Base-by-base conservation (phyloP, 1,140 invertebrate genomes). In the Drosophila asahinai region DNA sequence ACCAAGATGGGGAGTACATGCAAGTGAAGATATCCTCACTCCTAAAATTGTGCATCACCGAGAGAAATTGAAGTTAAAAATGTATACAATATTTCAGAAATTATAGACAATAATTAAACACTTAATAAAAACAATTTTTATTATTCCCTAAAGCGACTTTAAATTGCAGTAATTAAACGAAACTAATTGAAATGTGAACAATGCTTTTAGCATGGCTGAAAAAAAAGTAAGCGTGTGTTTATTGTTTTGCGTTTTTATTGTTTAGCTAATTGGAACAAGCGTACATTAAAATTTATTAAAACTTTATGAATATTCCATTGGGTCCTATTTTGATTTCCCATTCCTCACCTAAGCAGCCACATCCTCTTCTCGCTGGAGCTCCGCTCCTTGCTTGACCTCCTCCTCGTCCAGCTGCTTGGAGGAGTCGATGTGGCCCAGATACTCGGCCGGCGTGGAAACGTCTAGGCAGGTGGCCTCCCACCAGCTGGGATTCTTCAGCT, bases 371-470 rank as follows among this genome's bases (percentile, higher is more conserved):
- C 25, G 27, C 27, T 55, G 49, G 0, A 27, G 14, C 15, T 55
- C 40, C 63, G n/a, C 7, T 0, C 15, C 17, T 7, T 22, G 14
- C 38, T 74, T 64, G 5, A 36, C 30, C 33, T 64, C 48, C 42
- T 76, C 80, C 5, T 83, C 76, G 5, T 59, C 62, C 17, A 63
- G 11, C 19, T 73, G 54, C 2, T 52, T 40, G 3, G 68, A 27
- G 3, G 72, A 67, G 2, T 83, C 80, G 1, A 87, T 73, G 8
- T 86, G 67, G 2, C 66, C 83, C 15, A 87, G 38, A 62, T 51
- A 80, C 45, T 63, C 42, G 0, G 83, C 60, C 1, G 80, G 75
- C 17, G 47, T 59, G 0, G 58, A 66, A 1, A 33, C 30, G 3
- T 55, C 48, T 2, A 52, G 9, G 9, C 40, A 30, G 9, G 51